phyloP scores from a whole-genome alignment of 2,113 vertebrate species.

The Coryphaenoides rupestris region DNA sequence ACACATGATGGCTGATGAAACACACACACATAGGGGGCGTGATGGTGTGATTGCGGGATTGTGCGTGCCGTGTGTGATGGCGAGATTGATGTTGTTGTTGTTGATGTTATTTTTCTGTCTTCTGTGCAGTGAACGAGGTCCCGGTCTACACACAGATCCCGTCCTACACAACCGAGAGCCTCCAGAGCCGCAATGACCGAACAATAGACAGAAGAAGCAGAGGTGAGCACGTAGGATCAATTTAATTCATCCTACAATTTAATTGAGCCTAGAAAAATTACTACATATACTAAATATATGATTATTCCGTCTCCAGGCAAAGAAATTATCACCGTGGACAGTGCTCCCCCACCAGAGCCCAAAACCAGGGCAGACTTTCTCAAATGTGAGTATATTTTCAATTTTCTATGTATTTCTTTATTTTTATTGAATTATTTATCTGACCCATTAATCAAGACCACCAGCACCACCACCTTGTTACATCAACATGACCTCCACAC shows the following conservation, averaged over 20 bases:
- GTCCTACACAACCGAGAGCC: constrained; percentile 71
- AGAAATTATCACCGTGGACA: constrained; percentile 68
- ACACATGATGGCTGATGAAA: no score
- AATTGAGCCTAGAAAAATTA: no score
- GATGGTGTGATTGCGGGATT: no score
- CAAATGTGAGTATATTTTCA: constrained; percentile 77
- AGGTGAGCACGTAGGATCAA: constrained; percentile 54
- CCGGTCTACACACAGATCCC: constrained; percentile 72
- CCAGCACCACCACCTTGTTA: background rate
- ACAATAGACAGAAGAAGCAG: constrained; percentile 69
- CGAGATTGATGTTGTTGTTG: no score
- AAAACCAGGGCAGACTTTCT: constrained; percentile 71
- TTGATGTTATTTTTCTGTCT: constrained; percentile 29
- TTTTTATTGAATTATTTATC: no score
- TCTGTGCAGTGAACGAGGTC: constrained; percentile 69
- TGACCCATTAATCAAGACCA: background rate
- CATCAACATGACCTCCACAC: background rate
- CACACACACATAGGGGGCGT: no score
- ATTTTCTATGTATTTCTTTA: no score
- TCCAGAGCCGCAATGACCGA: constrained; percentile 20
- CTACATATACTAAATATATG: background rate
- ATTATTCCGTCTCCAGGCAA: constrained; percentile 52
- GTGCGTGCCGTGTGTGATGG: background rate
- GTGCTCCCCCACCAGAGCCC: constrained; percentile 59
- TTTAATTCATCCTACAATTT: no score